Percentiles rank a stretch among this genome's conserved stretches.
Evolutionary conservation across 2,888 invertebrate genomes (phyloP).

Genomic region (Petrolisthes cinctipes): DNA sequence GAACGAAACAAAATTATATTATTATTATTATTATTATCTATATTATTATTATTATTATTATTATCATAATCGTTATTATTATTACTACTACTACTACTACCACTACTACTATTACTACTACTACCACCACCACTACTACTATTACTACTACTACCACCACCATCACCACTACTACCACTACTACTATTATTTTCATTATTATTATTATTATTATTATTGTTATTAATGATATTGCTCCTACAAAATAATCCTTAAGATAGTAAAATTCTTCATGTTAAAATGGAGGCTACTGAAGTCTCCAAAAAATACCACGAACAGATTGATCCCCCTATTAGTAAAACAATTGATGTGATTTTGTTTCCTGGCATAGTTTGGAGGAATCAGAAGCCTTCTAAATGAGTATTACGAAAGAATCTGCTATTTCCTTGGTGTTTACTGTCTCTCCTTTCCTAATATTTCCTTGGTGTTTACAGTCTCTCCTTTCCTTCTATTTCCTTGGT

Average conservation of each 20-base stretch:
- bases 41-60: background rate
- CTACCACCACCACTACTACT: background rate
- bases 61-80: background rate
- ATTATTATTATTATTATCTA: no score
- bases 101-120: background rate
- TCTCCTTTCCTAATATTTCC: no score
- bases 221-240: background rate
- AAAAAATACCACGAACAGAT: no score
- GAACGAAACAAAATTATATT: no score
- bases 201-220: background rate
- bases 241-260: background rate
- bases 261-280: background rate
- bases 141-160: constrained; percentile 19
- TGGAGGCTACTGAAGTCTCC: background rate
- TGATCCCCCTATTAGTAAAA: no score
- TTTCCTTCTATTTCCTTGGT: no score
- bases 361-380: background rate
- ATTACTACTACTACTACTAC: background rate
- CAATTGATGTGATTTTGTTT: no score
- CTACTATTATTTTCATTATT: background rate
- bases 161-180: constrained; percentile 14
- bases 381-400: background rate
- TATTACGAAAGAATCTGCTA: no score
- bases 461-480: no score
- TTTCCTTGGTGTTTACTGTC: no score